Evolutionary conservation across 2,113 vertebrate genomes (phyloP).

Genomic region (Trogon melanurus): DNA sequence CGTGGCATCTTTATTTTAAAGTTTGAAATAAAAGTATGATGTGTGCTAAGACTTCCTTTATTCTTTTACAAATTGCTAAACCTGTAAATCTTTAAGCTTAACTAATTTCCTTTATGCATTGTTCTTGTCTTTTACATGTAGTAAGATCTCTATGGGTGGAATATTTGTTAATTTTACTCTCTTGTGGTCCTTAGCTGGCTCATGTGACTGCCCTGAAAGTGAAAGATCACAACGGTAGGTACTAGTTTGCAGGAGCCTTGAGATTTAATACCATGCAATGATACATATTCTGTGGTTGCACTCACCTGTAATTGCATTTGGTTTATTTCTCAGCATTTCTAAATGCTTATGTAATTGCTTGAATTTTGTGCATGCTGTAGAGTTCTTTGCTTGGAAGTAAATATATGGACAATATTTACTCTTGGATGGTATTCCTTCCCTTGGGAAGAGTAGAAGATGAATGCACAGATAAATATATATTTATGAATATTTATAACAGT

Average conservation of each 20-base stretch:
- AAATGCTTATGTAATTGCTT: not conserved
- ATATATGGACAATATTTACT: not conserved
- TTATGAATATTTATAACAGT: not conserved
- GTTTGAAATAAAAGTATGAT: not conserved
- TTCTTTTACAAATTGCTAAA: not conserved
- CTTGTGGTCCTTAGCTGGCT: constrained; percentile 78
- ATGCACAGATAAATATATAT: not conserved
- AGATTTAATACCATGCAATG: not conserved
- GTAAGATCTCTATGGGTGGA: not conserved
- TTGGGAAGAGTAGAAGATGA: not conserved
- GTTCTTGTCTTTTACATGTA: not conserved
- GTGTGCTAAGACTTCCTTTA: not conserved
- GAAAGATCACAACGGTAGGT: constrained; percentile 87
- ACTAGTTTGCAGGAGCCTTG: not conserved
- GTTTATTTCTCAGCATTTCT: not conserved
- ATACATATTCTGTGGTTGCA: not conserved
- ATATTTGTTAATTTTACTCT: constrained; percentile 11
- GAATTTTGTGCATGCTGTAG: not conserved
- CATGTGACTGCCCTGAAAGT: constrained; percentile 88
- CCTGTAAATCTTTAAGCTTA: not conserved
- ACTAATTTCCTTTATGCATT: not conserved
- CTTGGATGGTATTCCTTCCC: too few relatives aligned
- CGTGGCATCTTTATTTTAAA: not conserved
- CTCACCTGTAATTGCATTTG: not conserved
- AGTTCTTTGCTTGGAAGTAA: not conserved